These are phyloP conservation scores for Onychomys leucogaster DNA, from an alignment of 2,797 vertebrate species.

Conservation along the genomic window DNA sequence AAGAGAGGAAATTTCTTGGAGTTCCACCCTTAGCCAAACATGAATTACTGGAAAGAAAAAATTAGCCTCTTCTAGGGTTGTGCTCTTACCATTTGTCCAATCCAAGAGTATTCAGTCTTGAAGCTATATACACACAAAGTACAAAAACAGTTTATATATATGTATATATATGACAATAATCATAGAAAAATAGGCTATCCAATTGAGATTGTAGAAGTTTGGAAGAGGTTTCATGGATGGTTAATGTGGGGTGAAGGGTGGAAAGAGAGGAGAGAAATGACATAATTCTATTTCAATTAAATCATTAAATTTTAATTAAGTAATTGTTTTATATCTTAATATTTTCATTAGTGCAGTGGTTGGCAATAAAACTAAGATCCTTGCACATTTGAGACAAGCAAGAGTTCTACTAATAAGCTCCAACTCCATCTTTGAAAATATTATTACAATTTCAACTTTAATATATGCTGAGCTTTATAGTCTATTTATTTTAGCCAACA, in stretches of 20 bases:
- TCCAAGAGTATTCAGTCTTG: neutral
- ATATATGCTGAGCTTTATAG: neutral
- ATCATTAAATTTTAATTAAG: neutral
- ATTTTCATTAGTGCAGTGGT: neutral
- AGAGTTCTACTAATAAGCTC: neutral
- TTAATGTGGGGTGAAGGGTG: neutral
- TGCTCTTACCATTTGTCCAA: neutral
- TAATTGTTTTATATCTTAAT: neutral
- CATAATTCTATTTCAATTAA: neutral
- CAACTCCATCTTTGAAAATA: neutral
- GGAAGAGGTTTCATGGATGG: neutral
- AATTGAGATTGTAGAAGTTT: neutral
- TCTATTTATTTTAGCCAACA: neutral
- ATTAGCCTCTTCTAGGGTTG: neutral
- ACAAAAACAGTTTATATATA: neutral
- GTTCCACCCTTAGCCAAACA: too few species aligned
- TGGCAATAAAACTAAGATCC: neutral
- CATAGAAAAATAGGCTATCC: neutral
- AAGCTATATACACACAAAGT: neutral
- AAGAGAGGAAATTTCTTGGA: neutral
- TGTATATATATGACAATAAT: neutral
- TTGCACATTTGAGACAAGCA: neutral
- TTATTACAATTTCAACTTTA: neutral
- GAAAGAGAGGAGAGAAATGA: neutral
- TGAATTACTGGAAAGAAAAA: neutral